phyloP scores from a whole-genome alignment of 2,888 invertebrate genomes.

The Hydriomena furcata region DNA sequence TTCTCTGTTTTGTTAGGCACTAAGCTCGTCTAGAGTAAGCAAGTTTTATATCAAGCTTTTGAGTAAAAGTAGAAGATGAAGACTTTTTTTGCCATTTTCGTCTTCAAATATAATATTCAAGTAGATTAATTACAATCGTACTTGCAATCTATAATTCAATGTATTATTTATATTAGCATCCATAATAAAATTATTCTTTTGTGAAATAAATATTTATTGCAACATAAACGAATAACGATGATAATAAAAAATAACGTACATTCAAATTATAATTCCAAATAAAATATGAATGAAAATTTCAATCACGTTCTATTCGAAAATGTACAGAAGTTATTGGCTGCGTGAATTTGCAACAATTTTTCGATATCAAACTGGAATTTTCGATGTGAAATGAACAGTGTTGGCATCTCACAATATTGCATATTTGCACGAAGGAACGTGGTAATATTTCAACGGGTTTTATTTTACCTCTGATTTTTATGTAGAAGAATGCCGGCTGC shows the following conservation, averaged over 20 bases:
- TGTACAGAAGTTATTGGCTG: constrained; percentile 30
- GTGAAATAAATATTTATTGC: too few relatives aligned
- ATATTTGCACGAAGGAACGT: constrained; percentile 23
- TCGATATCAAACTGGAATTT: constrained; percentile 40
- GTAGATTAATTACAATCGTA: too few relatives aligned
- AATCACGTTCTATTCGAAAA: constrained; percentile 22
- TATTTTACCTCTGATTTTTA: constrained; percentile 14
- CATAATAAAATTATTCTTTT: too few relatives aligned
- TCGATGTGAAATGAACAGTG: constrained; percentile 41
- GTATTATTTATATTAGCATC: too few relatives aligned
- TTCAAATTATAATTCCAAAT: constrained; percentile 10
- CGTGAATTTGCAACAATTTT: constrained; percentile 37
- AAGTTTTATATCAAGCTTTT: too few relatives aligned
- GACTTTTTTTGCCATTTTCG: too few relatives aligned
- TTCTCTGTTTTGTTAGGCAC: too few relatives aligned
- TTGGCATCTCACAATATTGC: constrained; percentile 37
- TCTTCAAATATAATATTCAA: too few relatives aligned
- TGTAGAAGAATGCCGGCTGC: neutral
- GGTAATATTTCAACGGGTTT: constrained; percentile 21
- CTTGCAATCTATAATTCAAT: too few relatives aligned
- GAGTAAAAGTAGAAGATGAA: too few relatives aligned
- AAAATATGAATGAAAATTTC: constrained; percentile 20
- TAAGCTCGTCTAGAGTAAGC: too few relatives aligned
- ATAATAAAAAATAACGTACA: constrained; percentile 7
- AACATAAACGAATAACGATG: neutral